Percentiles rank a stretch among this genome's conserved stretches.
These are phyloP conservation scores for Halichondria panicea DNA, from an alignment of 37 sponge, comb jelly and placozoan species.

Conservation along the genomic window DNA sequence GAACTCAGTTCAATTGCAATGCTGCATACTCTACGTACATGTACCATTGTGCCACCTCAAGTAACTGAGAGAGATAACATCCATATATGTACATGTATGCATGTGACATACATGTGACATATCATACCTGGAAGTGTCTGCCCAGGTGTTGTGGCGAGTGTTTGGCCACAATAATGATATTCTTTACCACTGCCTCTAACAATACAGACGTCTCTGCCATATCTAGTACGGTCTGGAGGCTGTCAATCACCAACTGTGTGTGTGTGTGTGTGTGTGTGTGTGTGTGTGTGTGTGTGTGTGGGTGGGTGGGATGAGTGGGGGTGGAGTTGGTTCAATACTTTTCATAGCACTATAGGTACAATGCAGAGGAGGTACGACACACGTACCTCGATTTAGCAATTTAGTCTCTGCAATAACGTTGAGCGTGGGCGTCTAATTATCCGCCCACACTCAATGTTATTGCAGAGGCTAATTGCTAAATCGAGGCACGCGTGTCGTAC, in stretches of 20 bases:
- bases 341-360: too few species aligned
- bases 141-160: slow-evolving; percentile 37
- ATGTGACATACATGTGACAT: neutral
- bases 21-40: too few species aligned
- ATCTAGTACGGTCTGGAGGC: slow-evolving; percentile 47
- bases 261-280: neutral
- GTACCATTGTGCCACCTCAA: too few species aligned
- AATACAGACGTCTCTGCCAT: slow-evolving; percentile 64
- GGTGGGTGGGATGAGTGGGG: neutral
- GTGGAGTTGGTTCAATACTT: neutral
- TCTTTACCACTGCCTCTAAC: slow-evolving; percentile 66
- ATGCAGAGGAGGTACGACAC: too few species aligned
- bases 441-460: too few species aligned
- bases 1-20: too few species aligned
- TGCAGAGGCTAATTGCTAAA: too few species aligned
- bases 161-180: slow-evolving; percentile 49
- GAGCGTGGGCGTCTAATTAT: too few species aligned
- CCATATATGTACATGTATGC: neutral
- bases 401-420: too few species aligned
- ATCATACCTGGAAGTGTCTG: slow-evolving; percentile 64
- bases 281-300: neutral
- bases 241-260: slow-evolving; percentile 39
- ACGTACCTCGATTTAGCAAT: too few species aligned
- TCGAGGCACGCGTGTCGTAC: too few species aligned
- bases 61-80: too few species aligned